A percentile compares a stretch with the other conserved stretches of the same genome.
These are phyloP conservation scores for Lepidostoma basale DNA, from an alignment of 1,140 invertebrate species.

Conservation along the genomic window DNA sequence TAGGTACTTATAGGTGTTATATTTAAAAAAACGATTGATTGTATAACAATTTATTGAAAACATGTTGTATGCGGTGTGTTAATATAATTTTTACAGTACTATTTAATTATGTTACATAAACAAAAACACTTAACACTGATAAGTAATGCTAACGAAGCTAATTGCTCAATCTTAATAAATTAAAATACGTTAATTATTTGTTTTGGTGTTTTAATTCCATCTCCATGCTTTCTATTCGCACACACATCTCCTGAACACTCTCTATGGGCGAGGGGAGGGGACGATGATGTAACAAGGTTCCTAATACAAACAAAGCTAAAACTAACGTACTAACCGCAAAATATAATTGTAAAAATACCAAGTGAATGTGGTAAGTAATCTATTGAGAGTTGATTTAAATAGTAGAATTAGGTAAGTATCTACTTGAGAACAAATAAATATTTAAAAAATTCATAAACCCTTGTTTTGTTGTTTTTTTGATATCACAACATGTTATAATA, in stretches of 20 bases:
- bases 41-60: constrained; percentile 48
- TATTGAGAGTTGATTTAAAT: not conserved
- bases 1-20: too few relatives aligned
- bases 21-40: too few relatives aligned
- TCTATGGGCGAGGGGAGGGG: not conserved
- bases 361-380: not conserved
- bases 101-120: constrained; percentile 43
- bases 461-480: too few relatives aligned
- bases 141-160: constrained; percentile 45
- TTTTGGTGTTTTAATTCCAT: constrained; percentile 44
- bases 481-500: too few relatives aligned
- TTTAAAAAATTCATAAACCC: too few relatives aligned
- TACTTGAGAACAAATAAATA: too few relatives aligned
- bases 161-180: constrained; percentile 41
- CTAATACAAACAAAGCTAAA: not conserved
- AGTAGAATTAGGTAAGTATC: not conserved
- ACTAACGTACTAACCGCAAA: not conserved
- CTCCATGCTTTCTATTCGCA: not conserved
- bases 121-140: constrained; percentile 45
- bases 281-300: not conserved
- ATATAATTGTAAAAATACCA: not conserved
- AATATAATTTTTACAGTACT: constrained; percentile 43
- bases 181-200: constrained; percentile 41
- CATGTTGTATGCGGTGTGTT: constrained; percentile 45
- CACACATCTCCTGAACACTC: not conserved